These are phyloP conservation scores for Rhodeus uyekii DNA, from an alignment of 2,797 vertebrate species.

Conservation along the genomic window DNA sequence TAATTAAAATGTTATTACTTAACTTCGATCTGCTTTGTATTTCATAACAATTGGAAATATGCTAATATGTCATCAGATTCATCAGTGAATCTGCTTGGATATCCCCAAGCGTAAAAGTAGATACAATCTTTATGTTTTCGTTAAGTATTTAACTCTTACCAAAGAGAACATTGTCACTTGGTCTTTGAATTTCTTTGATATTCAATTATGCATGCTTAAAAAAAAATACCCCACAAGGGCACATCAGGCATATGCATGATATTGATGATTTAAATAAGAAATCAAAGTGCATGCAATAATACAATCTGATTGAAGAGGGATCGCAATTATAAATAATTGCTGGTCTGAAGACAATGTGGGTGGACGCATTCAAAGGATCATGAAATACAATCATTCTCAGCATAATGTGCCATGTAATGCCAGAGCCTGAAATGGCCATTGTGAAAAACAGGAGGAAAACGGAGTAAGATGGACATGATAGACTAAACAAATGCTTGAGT, in stretches of 20 bases:
- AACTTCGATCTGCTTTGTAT: not conserved
- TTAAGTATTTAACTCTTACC: constrained; percentile 25
- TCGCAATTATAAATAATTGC: constrained; percentile 74
- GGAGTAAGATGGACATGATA: not conserved
- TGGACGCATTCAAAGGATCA: constrained; percentile 64
- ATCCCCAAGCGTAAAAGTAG: not conserved
- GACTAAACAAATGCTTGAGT: not conserved
- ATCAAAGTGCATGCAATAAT: constrained; percentile 67
- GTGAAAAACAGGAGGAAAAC: constrained; percentile 18
- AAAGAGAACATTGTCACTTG: constrained; percentile 53
- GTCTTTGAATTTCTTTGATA: constrained; percentile 42
- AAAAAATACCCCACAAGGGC: constrained; percentile 21
- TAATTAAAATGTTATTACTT: not conserved
- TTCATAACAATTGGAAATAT: not conserved
- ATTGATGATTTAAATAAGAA: constrained; percentile 63
- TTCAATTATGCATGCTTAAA: constrained; percentile 51
- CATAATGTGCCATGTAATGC: constrained; percentile 44
- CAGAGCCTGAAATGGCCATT: constrained; percentile 39
- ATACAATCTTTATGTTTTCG: constrained; percentile 10
- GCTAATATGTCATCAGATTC: not conserved
- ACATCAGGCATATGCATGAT: constrained; percentile 53
- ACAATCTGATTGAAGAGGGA: constrained; percentile 65
- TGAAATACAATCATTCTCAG: constrained; percentile 51
- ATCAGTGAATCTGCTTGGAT: not conserved
- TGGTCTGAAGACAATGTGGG: constrained; percentile 61